phyloP scores from a whole-genome alignment of 2,113 vertebrate genomes.

The Perca flavescens region DNA sequence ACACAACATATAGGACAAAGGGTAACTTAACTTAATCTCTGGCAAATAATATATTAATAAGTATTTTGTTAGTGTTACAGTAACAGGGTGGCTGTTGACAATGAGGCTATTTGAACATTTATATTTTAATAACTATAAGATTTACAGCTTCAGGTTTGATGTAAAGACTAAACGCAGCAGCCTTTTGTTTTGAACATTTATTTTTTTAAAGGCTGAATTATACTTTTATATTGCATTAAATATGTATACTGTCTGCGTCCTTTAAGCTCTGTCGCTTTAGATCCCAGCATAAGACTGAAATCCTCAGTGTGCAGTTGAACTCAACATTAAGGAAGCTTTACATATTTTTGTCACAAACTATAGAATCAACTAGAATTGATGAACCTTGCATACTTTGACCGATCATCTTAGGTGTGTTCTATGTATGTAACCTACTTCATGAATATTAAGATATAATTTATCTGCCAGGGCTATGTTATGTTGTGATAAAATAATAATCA shows the following conservation, averaged over 20 bases:
- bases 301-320: background rate
- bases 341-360: background rate
- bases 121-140: background rate
- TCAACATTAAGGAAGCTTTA: background rate
- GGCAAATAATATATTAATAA: background rate
- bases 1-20: background rate
- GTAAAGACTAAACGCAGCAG: background rate
- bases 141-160: background rate
- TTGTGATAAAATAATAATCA: slow-evolving; percentile 5
- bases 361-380: background rate
- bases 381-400: background rate
- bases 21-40: background rate
- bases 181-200: background rate
- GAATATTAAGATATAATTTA: background rate
- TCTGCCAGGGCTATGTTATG: background rate
- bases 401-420: background rate
- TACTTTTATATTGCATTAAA: no score
- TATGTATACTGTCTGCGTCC: background rate
- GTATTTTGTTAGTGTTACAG: background rate
- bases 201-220: background rate
- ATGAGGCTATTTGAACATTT: background rate
- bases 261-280: background rate
- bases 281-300: background rate
- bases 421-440: background rate
- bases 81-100: background rate